Evolutionary conservation across 1,140 invertebrate genomes (phyloP).

Genomic region (Drosophila neocordata): DNA sequence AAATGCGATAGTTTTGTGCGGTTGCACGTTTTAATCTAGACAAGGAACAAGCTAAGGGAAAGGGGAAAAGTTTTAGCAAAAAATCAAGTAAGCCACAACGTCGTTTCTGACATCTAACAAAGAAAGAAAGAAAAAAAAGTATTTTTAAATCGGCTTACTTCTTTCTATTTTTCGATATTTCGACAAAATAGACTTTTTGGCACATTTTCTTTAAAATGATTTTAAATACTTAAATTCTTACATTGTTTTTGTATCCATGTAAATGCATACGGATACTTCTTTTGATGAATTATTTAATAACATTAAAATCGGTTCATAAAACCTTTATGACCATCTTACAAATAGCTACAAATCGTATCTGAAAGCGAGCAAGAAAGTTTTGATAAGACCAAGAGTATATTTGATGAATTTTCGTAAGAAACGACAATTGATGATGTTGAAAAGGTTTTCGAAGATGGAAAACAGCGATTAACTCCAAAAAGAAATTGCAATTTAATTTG

Average conservation of each 20-base stretch:
- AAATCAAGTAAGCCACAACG: background rate
- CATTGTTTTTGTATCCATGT: conserved; percentile 15
- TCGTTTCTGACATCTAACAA: conserved; percentile 18
- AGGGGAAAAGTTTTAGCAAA: background rate
- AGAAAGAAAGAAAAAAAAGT: background rate
- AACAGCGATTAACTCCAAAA: background rate
- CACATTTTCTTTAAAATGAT: conserved; percentile 1
- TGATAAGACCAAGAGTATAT: background rate
- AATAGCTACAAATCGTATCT: conserved; percentile 5
- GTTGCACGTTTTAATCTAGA: conserved; percentile 27
- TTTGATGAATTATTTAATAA: background rate
- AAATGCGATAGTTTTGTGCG: conserved; percentile 41
- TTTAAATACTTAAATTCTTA: conserved; percentile 17
- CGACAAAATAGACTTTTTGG: too few relatives aligned
- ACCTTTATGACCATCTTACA: background rate
- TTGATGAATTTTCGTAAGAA: conserved; percentile 13
- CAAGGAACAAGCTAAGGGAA: background rate
- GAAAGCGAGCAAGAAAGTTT: background rate
- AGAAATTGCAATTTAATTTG: background rate
- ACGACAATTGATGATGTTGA: background rate
- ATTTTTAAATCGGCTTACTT: conserved; percentile 4
- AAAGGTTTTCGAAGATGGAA: background rate
- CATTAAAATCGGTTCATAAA: too few relatives aligned
- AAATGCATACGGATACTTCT: conserved; percentile 2
- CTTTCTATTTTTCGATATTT: background rate